Percentiles rank a stretch among this genome's conserved stretches.
These are phyloP conservation scores for Rapana venosa DNA, from an alignment of 2,888 invertebrate genomes.

Conservation along the genomic window DNA sequence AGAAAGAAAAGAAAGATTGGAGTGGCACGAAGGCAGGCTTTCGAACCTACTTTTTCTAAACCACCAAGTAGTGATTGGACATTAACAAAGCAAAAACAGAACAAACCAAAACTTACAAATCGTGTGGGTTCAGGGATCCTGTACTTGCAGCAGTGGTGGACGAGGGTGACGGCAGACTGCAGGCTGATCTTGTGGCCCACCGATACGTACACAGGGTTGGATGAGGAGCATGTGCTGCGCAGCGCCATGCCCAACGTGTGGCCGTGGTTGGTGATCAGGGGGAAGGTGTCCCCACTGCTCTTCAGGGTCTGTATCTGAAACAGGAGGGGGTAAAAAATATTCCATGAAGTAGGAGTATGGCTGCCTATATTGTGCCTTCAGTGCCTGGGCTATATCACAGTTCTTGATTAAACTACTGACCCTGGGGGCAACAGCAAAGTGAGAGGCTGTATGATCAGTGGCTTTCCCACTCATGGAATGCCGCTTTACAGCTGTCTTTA, in stretches of 20 bases:
- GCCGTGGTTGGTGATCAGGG: constrained; percentile 59
- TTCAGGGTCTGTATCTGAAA: constrained; percentile 62
- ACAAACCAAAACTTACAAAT: constrained; percentile 60
- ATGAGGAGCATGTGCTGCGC: constrained; percentile 64
- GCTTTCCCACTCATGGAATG: too few relatives aligned
- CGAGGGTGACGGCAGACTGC: constrained; percentile 71
- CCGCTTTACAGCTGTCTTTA: too few relatives aligned
- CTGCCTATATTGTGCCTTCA: too few relatives aligned
- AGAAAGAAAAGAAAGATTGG: too few relatives aligned
- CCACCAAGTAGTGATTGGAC: too few relatives aligned
- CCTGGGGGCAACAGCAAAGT: too few relatives aligned
- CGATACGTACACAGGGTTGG: constrained; percentile 75
- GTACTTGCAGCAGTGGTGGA: constrained; percentile 69
- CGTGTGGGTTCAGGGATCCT: constrained; percentile 76
- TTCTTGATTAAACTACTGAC: too few relatives aligned
- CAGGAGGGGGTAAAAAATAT: constrained; percentile 25
- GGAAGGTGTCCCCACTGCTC: constrained; percentile 68
- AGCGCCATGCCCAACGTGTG: constrained; percentile 67
- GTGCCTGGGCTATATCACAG: too few relatives aligned
- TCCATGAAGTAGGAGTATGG: neutral
- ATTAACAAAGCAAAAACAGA: too few relatives aligned
- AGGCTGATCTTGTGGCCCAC: constrained; percentile 73
- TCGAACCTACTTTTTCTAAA: too few relatives aligned
- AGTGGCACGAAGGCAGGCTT: too few relatives aligned
- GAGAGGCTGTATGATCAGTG: too few relatives aligned